A percentile compares a stretch with the other conserved stretches of the same genome.
phyloP scores from a whole-genome alignment of 2,797 vertebrate genomes.

The Halcyon smyrnensis region DNA sequence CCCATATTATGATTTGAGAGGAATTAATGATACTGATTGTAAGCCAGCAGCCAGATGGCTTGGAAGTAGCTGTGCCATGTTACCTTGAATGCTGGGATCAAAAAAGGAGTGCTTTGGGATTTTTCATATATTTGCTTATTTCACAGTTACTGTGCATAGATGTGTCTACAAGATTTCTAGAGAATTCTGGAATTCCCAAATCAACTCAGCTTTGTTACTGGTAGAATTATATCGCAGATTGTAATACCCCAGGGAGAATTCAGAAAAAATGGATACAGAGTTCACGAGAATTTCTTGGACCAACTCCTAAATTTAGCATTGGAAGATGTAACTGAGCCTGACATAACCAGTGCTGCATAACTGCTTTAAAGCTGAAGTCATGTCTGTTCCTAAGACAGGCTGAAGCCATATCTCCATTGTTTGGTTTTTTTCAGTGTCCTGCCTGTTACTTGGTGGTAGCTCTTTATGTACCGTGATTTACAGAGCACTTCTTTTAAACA shows the following conservation, averaged over 20 bases:
- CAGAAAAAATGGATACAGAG: background rate
- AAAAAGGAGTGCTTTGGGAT: background rate
- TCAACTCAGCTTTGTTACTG: background rate
- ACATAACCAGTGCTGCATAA: background rate
- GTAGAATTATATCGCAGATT: background rate
- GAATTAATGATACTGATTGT: background rate
- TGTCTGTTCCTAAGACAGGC: background rate
- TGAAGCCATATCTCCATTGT: background rate
- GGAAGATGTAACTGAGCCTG: background rate
- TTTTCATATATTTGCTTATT: background rate
- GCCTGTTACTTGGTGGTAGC: background rate
- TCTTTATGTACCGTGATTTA: background rate
- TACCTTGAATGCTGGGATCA: background rate
- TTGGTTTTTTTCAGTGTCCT: background rate
- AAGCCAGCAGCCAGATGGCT: background rate
- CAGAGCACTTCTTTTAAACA: slow-evolving; percentile 1
- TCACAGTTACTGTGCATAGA: background rate
- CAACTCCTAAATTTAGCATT: background rate
- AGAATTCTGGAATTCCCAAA: background rate
- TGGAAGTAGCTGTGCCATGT: background rate
- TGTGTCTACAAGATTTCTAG: background rate
- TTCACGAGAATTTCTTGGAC: background rate
- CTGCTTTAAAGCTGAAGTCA: background rate
- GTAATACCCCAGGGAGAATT: background rate
- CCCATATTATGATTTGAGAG: background rate